Percentiles rank a stretch among this genome's conserved stretches.
Conservation (phyloP, 2,113 vertebrate genomes). For the Callipepla squamata region DNA sequence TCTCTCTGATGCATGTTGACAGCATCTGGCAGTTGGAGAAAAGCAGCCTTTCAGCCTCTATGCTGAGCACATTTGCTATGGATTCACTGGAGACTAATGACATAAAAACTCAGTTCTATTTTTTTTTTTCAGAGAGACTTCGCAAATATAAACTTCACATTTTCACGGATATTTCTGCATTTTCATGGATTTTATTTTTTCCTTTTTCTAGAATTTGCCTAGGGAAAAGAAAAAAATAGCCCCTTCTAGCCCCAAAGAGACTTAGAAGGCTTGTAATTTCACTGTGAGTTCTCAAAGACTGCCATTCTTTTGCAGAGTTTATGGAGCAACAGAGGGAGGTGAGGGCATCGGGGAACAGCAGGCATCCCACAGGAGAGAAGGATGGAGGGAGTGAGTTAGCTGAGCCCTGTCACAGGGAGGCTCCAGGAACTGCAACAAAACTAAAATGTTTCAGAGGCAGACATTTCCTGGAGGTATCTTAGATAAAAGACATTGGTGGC, state of each 20-base stretch:
- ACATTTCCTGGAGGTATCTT: neutral
- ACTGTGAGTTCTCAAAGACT: neutral
- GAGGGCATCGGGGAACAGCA: neutral
- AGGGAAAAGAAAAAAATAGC: neutral
- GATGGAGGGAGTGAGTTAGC: neutral
- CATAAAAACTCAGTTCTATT: neutral
- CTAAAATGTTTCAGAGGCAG: neutral
- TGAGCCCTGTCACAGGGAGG: neutral
- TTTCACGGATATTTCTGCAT: neutral
- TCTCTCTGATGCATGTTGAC: neutral
- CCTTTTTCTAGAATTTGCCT: neutral
- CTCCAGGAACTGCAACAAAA: neutral
- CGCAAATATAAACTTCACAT: neutral
- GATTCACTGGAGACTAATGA: neutral
- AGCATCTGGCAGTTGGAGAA: neutral
- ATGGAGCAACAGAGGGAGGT: neutral
- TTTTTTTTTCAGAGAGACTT: neutral
- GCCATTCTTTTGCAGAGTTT: neutral
- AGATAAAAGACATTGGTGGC: neutral
- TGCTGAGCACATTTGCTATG: slow-evolving; percentile 22
- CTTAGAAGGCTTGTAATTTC: neutral
- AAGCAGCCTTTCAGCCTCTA: neutral
- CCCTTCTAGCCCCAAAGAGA: neutral
- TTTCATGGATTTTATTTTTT: neutral
- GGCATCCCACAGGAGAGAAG: neutral